Evolutionary conservation across 2,888 invertebrate species (phyloP).

Genomic region (Liopterus haemorrhoidalis): DNA sequence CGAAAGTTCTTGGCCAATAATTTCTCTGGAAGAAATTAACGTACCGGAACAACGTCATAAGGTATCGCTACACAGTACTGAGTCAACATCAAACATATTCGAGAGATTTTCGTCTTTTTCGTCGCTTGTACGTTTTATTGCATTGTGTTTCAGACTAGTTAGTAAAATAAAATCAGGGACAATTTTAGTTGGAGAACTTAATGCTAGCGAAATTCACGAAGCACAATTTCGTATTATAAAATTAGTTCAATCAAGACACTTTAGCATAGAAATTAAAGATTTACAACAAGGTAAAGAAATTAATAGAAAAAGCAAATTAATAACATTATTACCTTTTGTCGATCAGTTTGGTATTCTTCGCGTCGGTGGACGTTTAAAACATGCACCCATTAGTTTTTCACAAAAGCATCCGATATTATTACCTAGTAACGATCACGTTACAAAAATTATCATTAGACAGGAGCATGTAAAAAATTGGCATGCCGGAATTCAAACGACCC

Average conservation of each 20-base stretch:
- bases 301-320: neutral
- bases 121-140: neutral
- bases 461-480: conserved; percentile 6
- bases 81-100: neutral
- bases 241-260: too few species aligned
- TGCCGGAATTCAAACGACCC: conserved; percentile 5
- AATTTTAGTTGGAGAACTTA: neutral
- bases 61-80: neutral
- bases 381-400: neutral
- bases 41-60: neutral
- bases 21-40: neutral
- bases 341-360: conserved; percentile 1
- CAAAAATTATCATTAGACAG: conserved; percentile 11
- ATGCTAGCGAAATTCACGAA: neutral
- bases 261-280: too few species aligned
- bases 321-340: conserved; percentile 4
- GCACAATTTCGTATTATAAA: neutral
- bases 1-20: neutral
- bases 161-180: neutral
- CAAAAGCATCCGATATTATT: conserved; percentile 8
- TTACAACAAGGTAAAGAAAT: too few species aligned
- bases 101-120: neutral
- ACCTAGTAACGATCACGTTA: conserved; percentile 4
- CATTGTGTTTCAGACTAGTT: neutral
- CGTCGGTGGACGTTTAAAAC: conserved; percentile 5